Conservation (phyloP, 1,140 invertebrate species). For the Cyclina sinensis region DNA sequence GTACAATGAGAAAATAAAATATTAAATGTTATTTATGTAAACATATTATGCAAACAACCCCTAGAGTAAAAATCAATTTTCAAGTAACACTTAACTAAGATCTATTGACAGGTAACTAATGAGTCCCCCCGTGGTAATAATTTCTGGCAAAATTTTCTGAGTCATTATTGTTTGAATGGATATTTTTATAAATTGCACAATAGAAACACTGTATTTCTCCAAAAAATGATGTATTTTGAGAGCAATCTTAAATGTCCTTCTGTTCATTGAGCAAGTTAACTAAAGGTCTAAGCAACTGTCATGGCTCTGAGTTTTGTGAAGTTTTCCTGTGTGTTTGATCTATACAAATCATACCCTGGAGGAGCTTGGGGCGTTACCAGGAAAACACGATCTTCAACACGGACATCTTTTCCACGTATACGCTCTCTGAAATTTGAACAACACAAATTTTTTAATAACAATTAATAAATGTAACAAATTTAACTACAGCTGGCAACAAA, state of each 20-base stretch:
- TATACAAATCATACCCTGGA: slow-evolving; percentile 64
- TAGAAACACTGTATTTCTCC: neutral
- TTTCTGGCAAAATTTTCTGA: no score
- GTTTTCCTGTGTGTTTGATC: slow-evolving; percentile 61
- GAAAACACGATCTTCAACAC: slow-evolving; percentile 77
- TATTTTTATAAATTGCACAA: no score
- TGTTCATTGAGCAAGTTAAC: neutral
- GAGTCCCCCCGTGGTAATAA: no score
- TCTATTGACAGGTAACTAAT: no score
- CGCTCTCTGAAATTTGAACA: slow-evolving; percentile 77
- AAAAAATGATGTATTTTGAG: neutral
- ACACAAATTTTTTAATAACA: neutral
- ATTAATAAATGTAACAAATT: no score
- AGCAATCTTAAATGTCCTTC: neutral
- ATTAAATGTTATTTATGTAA: no score
- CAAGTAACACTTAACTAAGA: no score
- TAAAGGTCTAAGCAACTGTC: slow-evolving; percentile 66
- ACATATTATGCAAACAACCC: no score
- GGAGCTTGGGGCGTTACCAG: slow-evolving; percentile 78
- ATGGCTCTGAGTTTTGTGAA: slow-evolving; percentile 59
- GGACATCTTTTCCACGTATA: slow-evolving; percentile 81
- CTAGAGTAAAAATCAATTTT: no score
- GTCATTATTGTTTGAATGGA: no score
- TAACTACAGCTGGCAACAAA: no score
- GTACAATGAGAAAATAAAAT: no score